Evolutionary conservation across 2,797 vertebrate genomes (phyloP).

Genomic region (Australoheros facetus): DNA sequence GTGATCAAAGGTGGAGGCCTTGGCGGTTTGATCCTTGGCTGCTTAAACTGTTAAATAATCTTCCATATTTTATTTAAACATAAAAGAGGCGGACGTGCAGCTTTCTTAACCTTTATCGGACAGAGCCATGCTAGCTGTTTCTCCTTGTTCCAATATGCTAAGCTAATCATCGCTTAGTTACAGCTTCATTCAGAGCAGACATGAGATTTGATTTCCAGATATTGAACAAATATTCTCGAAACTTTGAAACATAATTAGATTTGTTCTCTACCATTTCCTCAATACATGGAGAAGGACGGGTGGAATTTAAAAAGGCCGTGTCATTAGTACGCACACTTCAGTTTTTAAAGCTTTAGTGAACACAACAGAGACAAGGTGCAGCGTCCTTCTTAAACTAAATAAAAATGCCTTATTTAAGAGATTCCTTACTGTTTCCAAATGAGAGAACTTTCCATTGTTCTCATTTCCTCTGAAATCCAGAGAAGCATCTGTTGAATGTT

Average conservation of each 20-base stretch:
- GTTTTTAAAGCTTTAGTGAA: background rate
- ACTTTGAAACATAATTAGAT: background rate
- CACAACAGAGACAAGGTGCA: background rate
- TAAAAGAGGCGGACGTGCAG: background rate
- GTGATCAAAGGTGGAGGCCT: background rate
- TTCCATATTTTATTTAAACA: constrained; percentile 2
- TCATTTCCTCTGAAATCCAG: constrained; percentile 55
- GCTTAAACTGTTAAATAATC: background rate
- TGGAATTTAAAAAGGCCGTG: background rate
- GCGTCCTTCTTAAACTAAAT: constrained; percentile 20
- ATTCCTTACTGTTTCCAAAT: constrained; percentile 30
- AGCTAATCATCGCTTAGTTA: background rate
- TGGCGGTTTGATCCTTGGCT: background rate
- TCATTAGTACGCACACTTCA: background rate
- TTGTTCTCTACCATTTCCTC: background rate
- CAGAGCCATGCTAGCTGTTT: background rate
- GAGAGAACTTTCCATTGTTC: constrained; percentile 36
- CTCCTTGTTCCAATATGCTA: background rate
- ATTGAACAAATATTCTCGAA: background rate
- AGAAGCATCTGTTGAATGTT: constrained; percentile 59
- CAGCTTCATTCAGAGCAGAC: background rate
- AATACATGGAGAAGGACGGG: background rate
- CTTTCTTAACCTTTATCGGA: background rate
- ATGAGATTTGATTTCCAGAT: background rate
- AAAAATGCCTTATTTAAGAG: constrained; percentile 41